Evolutionary conservation across 1,140 invertebrate genomes (phyloP), one percentile per base, ranked within the genome.

Genomic region (Callitettix versicolor): DNA sequence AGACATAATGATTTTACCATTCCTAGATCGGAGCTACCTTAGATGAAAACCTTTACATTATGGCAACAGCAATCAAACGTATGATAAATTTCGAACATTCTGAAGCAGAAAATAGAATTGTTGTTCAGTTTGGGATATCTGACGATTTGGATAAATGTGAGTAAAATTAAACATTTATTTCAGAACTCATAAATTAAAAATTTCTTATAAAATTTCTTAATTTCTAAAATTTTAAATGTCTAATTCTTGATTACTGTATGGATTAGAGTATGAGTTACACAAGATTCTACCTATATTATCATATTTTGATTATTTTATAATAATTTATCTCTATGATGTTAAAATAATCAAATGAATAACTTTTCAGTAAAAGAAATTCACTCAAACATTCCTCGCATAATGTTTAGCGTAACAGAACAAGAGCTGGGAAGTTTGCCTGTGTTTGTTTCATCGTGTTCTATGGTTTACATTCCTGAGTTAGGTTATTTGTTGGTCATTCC

Each of bases 391-490:
- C 22, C 38, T 15, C 5, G 17, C 20, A 17, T 57, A 24, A 55
- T 60, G 24, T 22, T 34, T 26, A 40, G 59, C 47, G 43, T 63
- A 18, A 38, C 51, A 9, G 17, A 49, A 46, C n/a, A 55, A 60
- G 86, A 90, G 65, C 68, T 89, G 55, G 64, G 78, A 36, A 73
- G 79, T 44, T 71, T 91, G 22, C 82, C 83, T 3, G 43, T 67
- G 9, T 77, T 75, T 59, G 73, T 90, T 17, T 69, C 78, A n/a
- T 74, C 80, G 59, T 91, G 86, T 64, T 78, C 77, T 41, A 79
- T 91, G 64, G 69, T 85, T 47, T 91, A 88, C 69, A 74, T 91
- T 59, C 88, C 88, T 4, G 81, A 90, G 71, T 75, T 91, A 56
- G 86, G 88, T 0, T 89, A 86, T 71, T 69, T 91, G 36, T 67